phyloP scores from a whole-genome alignment of 2,797 vertebrate genomes.

The Falco berigora region DNA sequence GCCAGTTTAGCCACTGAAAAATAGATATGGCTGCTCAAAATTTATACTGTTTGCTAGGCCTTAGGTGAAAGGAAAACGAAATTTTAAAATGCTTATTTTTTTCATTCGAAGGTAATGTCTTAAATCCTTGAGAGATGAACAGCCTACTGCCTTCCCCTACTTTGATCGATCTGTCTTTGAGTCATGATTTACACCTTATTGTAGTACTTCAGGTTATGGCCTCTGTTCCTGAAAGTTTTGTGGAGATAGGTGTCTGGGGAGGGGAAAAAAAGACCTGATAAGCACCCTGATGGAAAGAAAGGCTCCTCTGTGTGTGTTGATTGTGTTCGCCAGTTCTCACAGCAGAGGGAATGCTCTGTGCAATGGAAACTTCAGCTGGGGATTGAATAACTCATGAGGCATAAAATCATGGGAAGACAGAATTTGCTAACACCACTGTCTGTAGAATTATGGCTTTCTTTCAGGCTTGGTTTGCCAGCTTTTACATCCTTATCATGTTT shows the following conservation, averaged over 20 bases:
- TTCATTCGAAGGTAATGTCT: constrained; percentile 55
- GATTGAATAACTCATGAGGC: background rate
- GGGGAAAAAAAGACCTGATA: background rate
- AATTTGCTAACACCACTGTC: background rate
- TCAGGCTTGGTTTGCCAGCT: background rate
- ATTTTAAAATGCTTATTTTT: constrained; percentile 60
- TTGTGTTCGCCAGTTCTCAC: background rate
- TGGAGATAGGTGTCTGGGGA: constrained; percentile 22
- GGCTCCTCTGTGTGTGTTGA: background rate
- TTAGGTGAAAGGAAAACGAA: constrained; percentile 57
- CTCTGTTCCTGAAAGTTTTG: constrained; percentile 55
- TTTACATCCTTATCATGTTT: background rate
- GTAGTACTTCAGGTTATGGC: constrained; percentile 48
- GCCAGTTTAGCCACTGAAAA: constrained; percentile 57
- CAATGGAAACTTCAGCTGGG: background rate
- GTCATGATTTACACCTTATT: constrained; percentile 40
- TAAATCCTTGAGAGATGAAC: constrained; percentile 56
- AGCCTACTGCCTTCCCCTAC: background rate
- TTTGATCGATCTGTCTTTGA: constrained; percentile 59
- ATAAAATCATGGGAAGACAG: background rate
- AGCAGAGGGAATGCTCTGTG: background rate
- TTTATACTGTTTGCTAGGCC: constrained; percentile 52
- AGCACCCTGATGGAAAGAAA: background rate
- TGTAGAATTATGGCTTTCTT: background rate
- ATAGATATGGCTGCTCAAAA: constrained; percentile 56